These are phyloP conservation scores for Hypomesus transpacificus DNA, from an alignment of 2,113 vertebrate genomes.

Conservation along the genomic window DNA sequence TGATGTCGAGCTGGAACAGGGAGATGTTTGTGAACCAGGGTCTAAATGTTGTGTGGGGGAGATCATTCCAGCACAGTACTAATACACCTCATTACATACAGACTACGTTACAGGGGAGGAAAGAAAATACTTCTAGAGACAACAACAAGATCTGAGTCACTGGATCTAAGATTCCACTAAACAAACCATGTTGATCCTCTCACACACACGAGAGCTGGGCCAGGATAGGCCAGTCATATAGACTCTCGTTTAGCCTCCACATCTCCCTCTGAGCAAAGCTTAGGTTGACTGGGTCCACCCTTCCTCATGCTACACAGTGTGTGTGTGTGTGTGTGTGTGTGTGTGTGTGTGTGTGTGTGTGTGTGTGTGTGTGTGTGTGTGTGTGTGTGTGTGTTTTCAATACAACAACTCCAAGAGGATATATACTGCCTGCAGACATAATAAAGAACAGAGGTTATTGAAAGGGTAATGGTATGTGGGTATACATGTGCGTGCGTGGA, in stretches of 20 bases:
- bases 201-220: neutral
- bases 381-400: neutral
- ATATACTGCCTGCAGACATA: neutral
- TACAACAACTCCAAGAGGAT: neutral
- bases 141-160: neutral
- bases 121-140: neutral
- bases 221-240: neutral
- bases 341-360: neutral
- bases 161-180: too few relatives aligned
- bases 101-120: neutral
- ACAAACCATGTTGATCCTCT: too few relatives aligned
- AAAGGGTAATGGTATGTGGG: neutral
- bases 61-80: too few relatives aligned
- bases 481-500: neutral
- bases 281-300: neutral
- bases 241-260: neutral
- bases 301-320: neutral
- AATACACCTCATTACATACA: too few relatives aligned
- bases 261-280: conserved; percentile 2
- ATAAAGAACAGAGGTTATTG: neutral
- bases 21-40: too few relatives aligned
- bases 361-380: conserved; percentile 6
- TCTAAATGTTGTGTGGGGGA: conserved; percentile 14
- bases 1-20: too few relatives aligned
- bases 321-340: neutral